These are phyloP conservation scores for Gobius niger DNA, from an alignment of 2,113 vertebrate genomes.

Conservation along the genomic window DNA sequence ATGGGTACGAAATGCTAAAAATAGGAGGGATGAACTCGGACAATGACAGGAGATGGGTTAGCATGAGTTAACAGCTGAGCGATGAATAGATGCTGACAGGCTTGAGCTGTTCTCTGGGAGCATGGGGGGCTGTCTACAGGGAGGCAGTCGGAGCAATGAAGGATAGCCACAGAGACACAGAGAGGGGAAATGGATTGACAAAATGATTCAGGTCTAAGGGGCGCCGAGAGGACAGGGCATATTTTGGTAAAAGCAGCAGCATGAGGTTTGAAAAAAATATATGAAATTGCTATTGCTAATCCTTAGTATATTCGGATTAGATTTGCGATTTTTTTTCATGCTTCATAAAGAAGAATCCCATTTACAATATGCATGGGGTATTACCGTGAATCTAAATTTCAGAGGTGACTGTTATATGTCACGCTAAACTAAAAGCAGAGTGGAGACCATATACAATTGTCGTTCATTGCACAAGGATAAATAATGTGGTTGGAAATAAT, in stretches of 20 bases:
- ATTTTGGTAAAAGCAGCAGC: not conserved
- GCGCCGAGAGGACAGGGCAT: constrained; percentile 23
- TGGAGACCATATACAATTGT: too few relatives aligned
- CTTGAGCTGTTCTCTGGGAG: constrained; percentile 15
- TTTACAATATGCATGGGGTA: too few relatives aligned
- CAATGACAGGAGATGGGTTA: constrained; percentile 27
- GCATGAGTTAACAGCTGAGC: constrained; percentile 24
- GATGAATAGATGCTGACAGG: constrained; percentile 32
- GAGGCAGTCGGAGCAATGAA: not conserved
- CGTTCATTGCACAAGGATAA: too few relatives aligned
- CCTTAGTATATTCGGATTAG: too few relatives aligned
- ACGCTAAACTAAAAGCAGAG: too few relatives aligned
- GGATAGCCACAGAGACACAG: constrained; percentile 28
- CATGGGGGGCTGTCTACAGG: constrained; percentile 17
- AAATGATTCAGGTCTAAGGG: constrained; percentile 15
- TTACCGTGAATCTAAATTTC: too few relatives aligned
- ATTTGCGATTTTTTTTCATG: too few relatives aligned
- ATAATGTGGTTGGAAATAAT: too few relatives aligned
- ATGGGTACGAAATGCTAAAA: not conserved
- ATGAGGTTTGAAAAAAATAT: too few relatives aligned
- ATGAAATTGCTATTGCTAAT: too few relatives aligned
- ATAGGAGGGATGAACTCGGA: constrained; percentile 12
- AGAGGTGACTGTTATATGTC: too few relatives aligned
- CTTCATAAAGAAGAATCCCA: too few relatives aligned
- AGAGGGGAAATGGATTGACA: constrained; percentile 26